These are phyloP conservation scores for Beaufortia kweichowensis DNA, from an alignment of 2,113 vertebrate genomes.

Conservation along the genomic window DNA sequence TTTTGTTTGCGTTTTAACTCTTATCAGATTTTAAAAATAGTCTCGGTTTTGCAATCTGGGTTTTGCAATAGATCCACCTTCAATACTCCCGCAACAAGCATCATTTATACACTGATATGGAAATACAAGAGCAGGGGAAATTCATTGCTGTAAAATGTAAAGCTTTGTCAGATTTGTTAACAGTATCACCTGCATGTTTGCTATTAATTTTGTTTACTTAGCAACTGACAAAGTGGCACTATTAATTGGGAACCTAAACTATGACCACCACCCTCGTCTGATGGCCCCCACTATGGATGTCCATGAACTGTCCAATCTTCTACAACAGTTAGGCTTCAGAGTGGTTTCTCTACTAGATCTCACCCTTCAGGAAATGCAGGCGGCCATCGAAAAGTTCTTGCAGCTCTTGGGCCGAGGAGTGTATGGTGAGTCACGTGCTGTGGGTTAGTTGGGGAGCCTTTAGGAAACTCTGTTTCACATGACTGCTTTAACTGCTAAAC, in stretches of 20 bases:
- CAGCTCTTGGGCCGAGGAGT: slow-evolving; percentile 81
- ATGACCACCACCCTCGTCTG: slow-evolving; percentile 77
- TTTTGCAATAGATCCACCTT: not conserved
- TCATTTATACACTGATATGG: not conserved
- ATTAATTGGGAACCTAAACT: slow-evolving; percentile 84
- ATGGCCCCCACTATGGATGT: slow-evolving; percentile 83
- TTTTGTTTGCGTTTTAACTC: not conserved
- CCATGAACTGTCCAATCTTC: slow-evolving; percentile 77
- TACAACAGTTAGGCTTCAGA: slow-evolving; percentile 80
- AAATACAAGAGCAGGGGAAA: not conserved
- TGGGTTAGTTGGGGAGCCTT: not conserved
- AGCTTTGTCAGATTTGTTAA: not conserved
- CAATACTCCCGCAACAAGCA: not conserved
- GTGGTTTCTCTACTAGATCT: slow-evolving; percentile 87
- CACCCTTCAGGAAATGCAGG: slow-evolving; percentile 79
- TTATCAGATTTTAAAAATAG: not conserved
- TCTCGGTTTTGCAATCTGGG: not conserved
- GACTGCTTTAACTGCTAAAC: not conserved
- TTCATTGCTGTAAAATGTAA: not conserved
- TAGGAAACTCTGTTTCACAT: not conserved
- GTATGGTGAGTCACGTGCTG: slow-evolving; percentile 74
- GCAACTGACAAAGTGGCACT: slow-evolving; percentile 86
- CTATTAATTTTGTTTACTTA: slow-evolving; percentile 50
- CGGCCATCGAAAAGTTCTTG: slow-evolving; percentile 76
- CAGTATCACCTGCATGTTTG: not conserved